Conservation (phyloP, 2,113 vertebrate genomes). For the Lepus americanus region DNA sequence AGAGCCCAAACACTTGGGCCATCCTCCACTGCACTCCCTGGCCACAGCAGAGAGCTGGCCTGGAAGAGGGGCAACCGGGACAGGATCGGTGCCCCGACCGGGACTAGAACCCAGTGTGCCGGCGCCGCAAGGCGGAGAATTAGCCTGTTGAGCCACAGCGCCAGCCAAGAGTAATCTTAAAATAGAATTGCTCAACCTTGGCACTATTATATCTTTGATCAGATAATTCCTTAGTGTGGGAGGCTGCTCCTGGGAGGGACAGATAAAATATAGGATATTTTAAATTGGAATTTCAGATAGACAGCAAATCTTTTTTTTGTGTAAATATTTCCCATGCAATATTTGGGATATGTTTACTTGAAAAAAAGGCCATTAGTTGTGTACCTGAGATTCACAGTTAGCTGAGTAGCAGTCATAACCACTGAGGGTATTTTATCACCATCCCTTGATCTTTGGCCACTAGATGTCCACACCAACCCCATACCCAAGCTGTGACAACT, state of each 20-base stretch:
- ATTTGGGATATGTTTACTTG: not conserved
- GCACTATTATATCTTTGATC: too few species aligned
- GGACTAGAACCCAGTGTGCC: too few species aligned
- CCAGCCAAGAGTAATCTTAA: not conserved
- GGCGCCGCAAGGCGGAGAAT: too few species aligned
- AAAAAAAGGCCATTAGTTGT: not conserved
- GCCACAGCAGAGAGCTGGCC: too few species aligned
- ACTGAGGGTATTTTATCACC: not conserved
- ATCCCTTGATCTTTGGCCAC: not conserved
- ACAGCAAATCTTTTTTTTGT: not conserved
- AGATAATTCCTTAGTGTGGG: not conserved
- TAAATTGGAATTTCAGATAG: constrained; percentile 4
- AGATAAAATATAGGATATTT: not conserved
- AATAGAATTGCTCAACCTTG: not conserved
- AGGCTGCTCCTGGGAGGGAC: not conserved
- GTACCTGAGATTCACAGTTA: not conserved
- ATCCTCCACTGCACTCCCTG: too few species aligned
- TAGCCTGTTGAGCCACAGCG: too few species aligned
- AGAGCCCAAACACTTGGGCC: too few species aligned
- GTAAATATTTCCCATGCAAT: not conserved
- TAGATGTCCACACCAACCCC: not conserved
- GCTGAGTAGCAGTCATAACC: not conserved
- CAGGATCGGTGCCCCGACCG: too few species aligned
- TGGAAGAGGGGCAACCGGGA: too few species aligned
- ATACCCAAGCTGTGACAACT: not conserved